phyloP scores from a whole-genome alignment of 1,140 invertebrate genomes.

The Chrysopa pallens region DNA sequence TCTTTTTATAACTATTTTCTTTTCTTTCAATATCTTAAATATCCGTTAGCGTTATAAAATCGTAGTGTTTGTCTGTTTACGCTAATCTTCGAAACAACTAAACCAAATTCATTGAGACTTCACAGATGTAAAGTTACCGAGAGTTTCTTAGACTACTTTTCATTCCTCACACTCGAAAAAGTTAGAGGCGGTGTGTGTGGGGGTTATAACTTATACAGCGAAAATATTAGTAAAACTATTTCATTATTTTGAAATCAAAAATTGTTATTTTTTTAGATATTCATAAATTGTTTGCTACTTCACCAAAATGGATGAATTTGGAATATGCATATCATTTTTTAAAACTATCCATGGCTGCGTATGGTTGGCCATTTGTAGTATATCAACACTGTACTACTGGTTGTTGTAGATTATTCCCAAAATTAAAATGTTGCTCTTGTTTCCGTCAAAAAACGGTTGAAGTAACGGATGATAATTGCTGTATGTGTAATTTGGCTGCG shows the following conservation, averaged over 20 bases:
- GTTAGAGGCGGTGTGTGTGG: no score
- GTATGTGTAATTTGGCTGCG: constrained; percentile 70
- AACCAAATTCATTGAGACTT: no score
- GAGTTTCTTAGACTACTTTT: no score
- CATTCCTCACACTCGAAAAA: no score
- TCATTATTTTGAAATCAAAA: background rate
- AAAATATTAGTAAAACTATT: background rate
- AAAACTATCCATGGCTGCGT: constrained; percentile 62
- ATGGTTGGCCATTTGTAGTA: constrained; percentile 79
- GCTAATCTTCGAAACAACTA: no score
- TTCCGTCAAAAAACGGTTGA: constrained; percentile 43
- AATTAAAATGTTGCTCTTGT: constrained; percentile 57
- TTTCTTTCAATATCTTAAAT: no score
- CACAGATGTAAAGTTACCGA: no score
- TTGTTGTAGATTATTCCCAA: constrained; percentile 47
- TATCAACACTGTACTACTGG: constrained; percentile 56
- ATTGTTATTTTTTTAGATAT: constrained; percentile 21
- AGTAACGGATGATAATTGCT: constrained; percentile 76
- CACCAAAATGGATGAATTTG: constrained; percentile 62
- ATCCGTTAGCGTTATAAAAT: no score
- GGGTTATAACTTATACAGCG: no score
- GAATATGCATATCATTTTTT: constrained; percentile 57
- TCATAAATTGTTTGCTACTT: constrained; percentile 35
- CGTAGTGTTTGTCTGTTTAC: no score
- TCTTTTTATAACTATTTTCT: no score